These are phyloP conservation scores for Blastobasis adustella DNA, from an alignment of 2,888 invertebrate genomes.

Conservation along the genomic window DNA sequence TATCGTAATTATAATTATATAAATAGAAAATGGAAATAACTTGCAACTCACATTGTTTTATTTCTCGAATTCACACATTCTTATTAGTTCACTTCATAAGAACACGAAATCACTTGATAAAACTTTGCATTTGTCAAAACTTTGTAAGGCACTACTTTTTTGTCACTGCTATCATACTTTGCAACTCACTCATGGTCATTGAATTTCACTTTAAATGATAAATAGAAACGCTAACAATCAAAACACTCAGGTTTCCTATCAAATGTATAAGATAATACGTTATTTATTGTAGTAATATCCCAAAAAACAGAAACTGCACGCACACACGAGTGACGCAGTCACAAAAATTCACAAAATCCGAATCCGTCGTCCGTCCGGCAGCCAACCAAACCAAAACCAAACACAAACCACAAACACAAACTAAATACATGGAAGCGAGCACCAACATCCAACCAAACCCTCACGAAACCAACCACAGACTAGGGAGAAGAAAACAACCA, in stretches of 20 bases:
- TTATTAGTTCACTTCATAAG: constrained; percentile 1
- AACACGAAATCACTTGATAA: constrained; percentile 14
- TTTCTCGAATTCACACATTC: not conserved
- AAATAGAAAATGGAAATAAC: too few species aligned
- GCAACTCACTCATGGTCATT: constrained; percentile 17
- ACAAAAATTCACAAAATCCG: constrained; percentile 11
- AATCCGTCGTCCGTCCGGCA: not conserved
- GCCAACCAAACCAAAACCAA: too few species aligned
- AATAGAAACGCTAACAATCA: not conserved
- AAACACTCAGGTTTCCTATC: not conserved
- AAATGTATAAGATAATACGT: constrained; percentile 1
- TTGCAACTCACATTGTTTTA: too few species aligned
- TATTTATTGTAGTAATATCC: not conserved
- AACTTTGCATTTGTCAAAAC: constrained; percentile 46
- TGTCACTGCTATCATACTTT: constrained; percentile 29
- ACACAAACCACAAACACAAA: too few species aligned
- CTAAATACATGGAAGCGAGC: too few species aligned
- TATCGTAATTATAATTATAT: too few species aligned
- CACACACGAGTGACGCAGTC: constrained; percentile 31
- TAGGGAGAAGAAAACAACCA: too few species aligned
- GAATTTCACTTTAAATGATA: not conserved
- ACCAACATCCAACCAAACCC: too few species aligned
- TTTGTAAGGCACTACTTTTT: constrained; percentile 43
- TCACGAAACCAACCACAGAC: too few species aligned
- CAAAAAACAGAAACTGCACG: constrained; percentile 6